Evolutionary conservation across 1,140 invertebrate genomes (phyloP).

Genomic region (Drosophila burlai): DNA sequence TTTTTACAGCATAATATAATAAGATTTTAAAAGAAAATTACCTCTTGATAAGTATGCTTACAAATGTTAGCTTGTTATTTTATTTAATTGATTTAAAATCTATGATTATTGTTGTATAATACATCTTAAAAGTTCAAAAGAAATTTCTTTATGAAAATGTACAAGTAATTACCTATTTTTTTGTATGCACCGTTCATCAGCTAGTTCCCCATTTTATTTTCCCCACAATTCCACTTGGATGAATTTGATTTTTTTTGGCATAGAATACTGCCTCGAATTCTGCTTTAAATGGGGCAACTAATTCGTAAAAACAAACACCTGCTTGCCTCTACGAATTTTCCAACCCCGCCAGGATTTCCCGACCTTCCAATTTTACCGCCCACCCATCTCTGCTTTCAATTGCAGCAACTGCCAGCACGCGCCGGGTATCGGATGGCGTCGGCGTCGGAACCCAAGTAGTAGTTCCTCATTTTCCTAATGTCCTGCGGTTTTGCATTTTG

Average conservation of each 20-base stretch:
- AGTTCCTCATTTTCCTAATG: constrained; percentile 16
- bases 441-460: no score
- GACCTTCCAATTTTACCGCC: constrained; percentile 1
- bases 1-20: neutral
- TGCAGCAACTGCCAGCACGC: constrained; percentile 9
- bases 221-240: constrained; percentile 22
- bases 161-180: neutral
- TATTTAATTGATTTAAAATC: no score
- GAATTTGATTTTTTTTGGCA: constrained; percentile 37
- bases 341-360: neutral
- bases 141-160: neutral
- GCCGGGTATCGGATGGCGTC: constrained; percentile 3
- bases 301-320: constrained; percentile 45
- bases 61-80: neutral
- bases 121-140: neutral
- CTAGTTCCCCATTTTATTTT: neutral
- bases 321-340: constrained; percentile 1
- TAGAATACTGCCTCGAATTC: constrained; percentile 17
- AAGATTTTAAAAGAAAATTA: neutral
- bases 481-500: constrained; percentile 31
- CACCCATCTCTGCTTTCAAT: constrained; percentile 6
- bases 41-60: neutral
- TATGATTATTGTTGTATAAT: neutral
- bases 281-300: constrained; percentile 43
- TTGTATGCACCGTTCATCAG: neutral